Percentiles rank a stretch among this genome's conserved stretches.
These are phyloP conservation scores for Chymomyza procnemis DNA, from an alignment of 2,888 invertebrate species.

Conservation along the genomic window DNA sequence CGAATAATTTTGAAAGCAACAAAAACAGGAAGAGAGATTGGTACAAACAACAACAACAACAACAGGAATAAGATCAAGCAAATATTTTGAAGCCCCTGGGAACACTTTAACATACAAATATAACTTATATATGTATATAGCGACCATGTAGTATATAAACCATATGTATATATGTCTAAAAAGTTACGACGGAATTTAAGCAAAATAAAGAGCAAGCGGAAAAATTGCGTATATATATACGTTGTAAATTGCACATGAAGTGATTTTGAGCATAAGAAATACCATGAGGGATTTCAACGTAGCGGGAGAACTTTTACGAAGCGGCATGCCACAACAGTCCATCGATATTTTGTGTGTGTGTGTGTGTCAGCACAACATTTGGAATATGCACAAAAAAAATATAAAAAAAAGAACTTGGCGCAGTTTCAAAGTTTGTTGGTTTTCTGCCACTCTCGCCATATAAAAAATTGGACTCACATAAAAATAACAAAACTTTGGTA, in stretches of 20 bases:
- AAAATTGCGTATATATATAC: slow-evolving; percentile 37
- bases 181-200: slow-evolving; percentile 63
- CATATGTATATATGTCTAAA: slow-evolving; percentile 29
- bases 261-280: slow-evolving; percentile 71
- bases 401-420: slow-evolving; percentile 48
- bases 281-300: slow-evolving; percentile 15
- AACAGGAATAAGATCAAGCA: slow-evolving; percentile 36
- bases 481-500: not conserved
- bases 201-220: slow-evolving; percentile 30
- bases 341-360: slow-evolving; percentile 8
- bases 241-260: slow-evolving; percentile 73
- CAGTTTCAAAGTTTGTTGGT: slow-evolving; percentile 49
- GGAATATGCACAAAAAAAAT: slow-evolving; percentile 56
- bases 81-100: slow-evolving; percentile 60
- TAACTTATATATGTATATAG: slow-evolving; percentile 28
- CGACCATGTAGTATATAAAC: slow-evolving; percentile 23
- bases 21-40: slow-evolving; percentile 11
- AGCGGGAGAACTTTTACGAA: not conserved
- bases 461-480: not conserved
- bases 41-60: not conserved
- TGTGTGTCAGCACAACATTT: slow-evolving; percentile 25
- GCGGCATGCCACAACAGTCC: not conserved
- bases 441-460: not conserved
- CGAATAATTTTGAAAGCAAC: slow-evolving; percentile 62
- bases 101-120: slow-evolving; percentile 48